These are phyloP conservation scores for Dryobotodes eremita DNA, from an alignment of 2,888 invertebrate species.

Conservation along the genomic window DNA sequence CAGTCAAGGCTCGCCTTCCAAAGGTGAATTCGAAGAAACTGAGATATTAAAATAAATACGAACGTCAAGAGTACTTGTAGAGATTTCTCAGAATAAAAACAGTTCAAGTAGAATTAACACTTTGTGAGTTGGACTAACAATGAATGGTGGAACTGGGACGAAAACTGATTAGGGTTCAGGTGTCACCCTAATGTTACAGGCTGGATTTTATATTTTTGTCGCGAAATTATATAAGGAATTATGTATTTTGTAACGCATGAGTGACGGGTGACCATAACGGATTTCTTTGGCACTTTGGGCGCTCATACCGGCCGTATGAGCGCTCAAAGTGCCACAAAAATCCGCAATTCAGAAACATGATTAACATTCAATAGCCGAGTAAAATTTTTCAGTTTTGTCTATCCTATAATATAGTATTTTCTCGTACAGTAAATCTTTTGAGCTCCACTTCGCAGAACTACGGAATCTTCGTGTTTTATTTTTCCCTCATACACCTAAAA, in stretches of 20 bases:
- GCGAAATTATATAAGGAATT: constrained; percentile 12
- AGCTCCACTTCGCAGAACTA: neutral
- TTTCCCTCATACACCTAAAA: constrained; percentile 1
- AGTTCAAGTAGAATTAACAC: constrained; percentile 58
- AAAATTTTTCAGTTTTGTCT: neutral
- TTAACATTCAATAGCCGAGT: neutral
- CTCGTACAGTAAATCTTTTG: neutral
- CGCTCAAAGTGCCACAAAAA: neutral
- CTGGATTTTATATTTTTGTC: constrained; percentile 31
- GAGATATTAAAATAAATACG: constrained; percentile 28
- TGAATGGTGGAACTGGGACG: constrained; percentile 50
- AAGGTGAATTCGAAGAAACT: neutral
- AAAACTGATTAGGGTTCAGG: constrained; percentile 36
- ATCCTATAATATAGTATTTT: neutral
- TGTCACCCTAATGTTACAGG: constrained; percentile 13
- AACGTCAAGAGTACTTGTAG: constrained; percentile 21
- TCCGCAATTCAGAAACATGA: neutral
- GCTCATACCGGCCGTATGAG: too few species aligned
- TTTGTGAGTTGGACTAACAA: constrained; percentile 44
- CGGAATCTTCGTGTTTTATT: neutral
- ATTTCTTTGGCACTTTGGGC: too few species aligned
- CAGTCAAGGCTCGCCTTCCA: neutral
- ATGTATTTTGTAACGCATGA: constrained; percentile 18
- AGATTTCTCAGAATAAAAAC: constrained; percentile 43
- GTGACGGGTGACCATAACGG: neutral